A percentile compares a stretch with the other conserved stretches of the same genome.
phyloP scores from a whole-genome alignment of 1,140 invertebrate genomes.

The Lucilia sericata region DNA sequence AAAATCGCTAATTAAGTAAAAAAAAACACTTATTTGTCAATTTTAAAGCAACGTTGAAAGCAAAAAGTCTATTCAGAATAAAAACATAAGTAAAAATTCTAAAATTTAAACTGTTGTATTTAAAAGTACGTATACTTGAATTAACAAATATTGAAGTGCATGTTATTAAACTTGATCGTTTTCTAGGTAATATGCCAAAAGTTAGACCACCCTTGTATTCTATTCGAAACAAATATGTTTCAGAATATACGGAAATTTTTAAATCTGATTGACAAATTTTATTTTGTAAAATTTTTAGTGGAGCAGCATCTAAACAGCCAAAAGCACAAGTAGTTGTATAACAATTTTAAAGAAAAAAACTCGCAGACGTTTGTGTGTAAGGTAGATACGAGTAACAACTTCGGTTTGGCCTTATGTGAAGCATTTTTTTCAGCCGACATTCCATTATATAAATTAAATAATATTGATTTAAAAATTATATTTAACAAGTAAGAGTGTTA shows the following conservation, averaged over 20 bases:
- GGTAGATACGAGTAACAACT: neutral
- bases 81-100: neutral
- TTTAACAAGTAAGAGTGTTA: too few relatives aligned
- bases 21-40: neutral
- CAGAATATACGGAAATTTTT: neutral
- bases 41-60: neutral
- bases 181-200: neutral
- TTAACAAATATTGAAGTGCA: neutral
- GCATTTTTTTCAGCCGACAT: neutral
- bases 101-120: neutral
- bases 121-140: neutral
- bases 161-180: neutral
- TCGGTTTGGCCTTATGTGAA: neutral
- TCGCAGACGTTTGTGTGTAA: neutral
- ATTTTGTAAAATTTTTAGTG: slow-evolving; percentile 8
- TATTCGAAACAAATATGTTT: slow-evolving; percentile 3
- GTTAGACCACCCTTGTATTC: neutral
- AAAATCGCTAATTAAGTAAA: neutral
- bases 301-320: neutral
- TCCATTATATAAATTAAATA: slow-evolving; percentile 2
- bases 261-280: neutral
- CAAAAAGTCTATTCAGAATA: too few relatives aligned
- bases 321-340: neutral
- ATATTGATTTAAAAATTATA: slow-evolving; percentile 24
- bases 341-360: neutral